Evolutionary conservation across 1,140 invertebrate genomes (phyloP), one percentile per base, ranked within the genome.

Genomic region (Meloidogyne hapla): DNA sequence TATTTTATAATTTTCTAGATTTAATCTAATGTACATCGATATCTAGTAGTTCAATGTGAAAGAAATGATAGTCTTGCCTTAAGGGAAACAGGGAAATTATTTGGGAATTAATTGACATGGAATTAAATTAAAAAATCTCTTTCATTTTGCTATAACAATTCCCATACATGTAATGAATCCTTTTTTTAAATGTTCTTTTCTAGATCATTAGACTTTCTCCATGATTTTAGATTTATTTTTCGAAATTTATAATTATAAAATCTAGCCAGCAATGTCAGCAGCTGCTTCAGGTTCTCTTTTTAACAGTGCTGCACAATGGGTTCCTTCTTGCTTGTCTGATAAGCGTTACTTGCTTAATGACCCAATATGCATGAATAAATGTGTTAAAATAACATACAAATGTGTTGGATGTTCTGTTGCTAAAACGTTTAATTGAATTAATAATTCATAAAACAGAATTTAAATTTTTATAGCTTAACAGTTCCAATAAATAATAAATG

Each of bases 401-500:
- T 15, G 64, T 63, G 62, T 63, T 21, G 62, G 62, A 8, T 63
- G 62, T 26, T 63, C 62, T 5, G 28, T 26, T 33, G 76, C 38
- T 0, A 79, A 56, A 69, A 78, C 65, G 77, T 78, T 69, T 61
- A 18, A 18, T 76, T 61, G 5, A 13, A 23, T 61, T 18, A 15
- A 72, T 1, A 73, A 23, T 42, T 8, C 18, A 13, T 12, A 25
- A 33, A 69, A 70, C 38, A 25, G 9, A 21, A 5, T 56, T 61
- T 56, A 1, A 45, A n/a, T 56, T 66, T 40, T 71, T 33, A 69
- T 13, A 78, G 77, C 21, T 13, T 65, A n/a, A 79, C 61, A 18
- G 42, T 78, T 8, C 77, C 77, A n/a, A 66, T 69, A 56, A 65
- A 80, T 18, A 78, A 78, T 62, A 67, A 78, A 40, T 78, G 77